These are phyloP conservation scores for Drosophila trapezifrons DNA, from an alignment of 1,140 invertebrate genomes.

Conservation along the genomic window DNA sequence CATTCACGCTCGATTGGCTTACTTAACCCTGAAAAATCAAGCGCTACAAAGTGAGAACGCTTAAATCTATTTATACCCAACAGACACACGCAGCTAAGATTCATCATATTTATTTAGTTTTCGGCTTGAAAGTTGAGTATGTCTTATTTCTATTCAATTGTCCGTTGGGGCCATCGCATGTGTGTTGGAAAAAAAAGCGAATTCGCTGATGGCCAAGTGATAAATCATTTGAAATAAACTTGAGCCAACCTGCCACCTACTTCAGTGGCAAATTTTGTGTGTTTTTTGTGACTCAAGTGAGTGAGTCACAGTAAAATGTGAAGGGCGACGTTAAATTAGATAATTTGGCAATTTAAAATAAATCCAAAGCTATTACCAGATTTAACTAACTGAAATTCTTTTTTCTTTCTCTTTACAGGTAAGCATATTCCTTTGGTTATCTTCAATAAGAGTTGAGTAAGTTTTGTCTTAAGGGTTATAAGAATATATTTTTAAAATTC, in stretches of 20 bases:
- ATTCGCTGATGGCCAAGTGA: slow-evolving; percentile 28
- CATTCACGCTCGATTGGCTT: slow-evolving; percentile 51
- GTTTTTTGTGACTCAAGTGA: slow-evolving; percentile 15
- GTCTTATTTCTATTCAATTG: slow-evolving; percentile 27
- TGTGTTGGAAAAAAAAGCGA: neutral
- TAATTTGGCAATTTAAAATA: neutral
- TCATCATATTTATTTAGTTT: slow-evolving; percentile 42
- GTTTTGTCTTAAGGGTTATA: neutral
- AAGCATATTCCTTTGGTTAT: slow-evolving; percentile 25
- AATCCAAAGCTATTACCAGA: neutral
- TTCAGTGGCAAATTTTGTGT: slow-evolving; percentile 9
- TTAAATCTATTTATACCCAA: slow-evolving; percentile 55
- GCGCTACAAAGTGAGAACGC: slow-evolving; percentile 17
- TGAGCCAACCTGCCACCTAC: slow-evolving; percentile 12
- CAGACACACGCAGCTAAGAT: slow-evolving; percentile 20
- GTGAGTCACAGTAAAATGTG: slow-evolving; percentile 12
- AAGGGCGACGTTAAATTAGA: neutral
- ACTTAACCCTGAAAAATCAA: slow-evolving; percentile 62
- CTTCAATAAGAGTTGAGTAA: slow-evolving; percentile 1
- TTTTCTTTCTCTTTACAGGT: slow-evolving; percentile 51
- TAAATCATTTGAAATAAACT: slow-evolving; percentile 33
- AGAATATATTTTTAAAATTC: no score
- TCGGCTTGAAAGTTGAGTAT: slow-evolving; percentile 26
- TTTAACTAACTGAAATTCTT: slow-evolving; percentile 36
- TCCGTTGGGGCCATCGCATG: slow-evolving; percentile 20